These are phyloP conservation scores for Enteromius trimaculatus DNA, from an alignment of 2,797 vertebrate genomes.

Conservation along the genomic window DNA sequence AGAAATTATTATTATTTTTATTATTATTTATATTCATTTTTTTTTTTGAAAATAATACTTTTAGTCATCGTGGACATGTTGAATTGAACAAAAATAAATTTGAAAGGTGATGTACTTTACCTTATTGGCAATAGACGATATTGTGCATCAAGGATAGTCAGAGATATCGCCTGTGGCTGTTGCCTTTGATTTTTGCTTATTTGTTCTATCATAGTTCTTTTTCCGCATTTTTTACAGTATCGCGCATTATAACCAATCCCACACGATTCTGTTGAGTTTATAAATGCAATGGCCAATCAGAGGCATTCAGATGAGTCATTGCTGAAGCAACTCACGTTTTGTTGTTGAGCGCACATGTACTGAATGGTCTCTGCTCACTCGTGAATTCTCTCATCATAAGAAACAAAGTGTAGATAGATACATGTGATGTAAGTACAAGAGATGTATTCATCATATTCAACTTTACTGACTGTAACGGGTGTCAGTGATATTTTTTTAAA, in stretches of 20 bases:
- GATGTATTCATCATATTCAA: not conserved
- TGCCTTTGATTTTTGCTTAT: not conserved
- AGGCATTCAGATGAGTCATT: not conserved
- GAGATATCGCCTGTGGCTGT: not conserved
- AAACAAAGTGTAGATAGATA: too few species aligned
- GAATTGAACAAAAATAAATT: not conserved
- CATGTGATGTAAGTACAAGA: too few species aligned
- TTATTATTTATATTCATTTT: not conserved
- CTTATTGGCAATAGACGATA: not conserved
- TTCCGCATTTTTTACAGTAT: not conserved
- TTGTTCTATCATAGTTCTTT: too few species aligned
- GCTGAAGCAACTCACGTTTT: not conserved
- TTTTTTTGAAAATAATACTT: not conserved
- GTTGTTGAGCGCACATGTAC: too few species aligned
- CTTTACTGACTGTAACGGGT: not conserved
- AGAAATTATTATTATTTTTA: not conserved
- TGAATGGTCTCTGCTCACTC: not conserved
- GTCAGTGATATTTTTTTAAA: not conserved
- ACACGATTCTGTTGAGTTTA: not conserved
- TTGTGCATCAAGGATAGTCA: not conserved
- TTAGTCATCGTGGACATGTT: not conserved
- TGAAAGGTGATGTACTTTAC: not conserved
- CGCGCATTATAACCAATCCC: not conserved
- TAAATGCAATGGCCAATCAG: not conserved
- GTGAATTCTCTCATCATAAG: not conserved